Evolutionary conservation across 2,888 invertebrate genomes (phyloP).

Genomic region (Mamestra brassicae): DNA sequence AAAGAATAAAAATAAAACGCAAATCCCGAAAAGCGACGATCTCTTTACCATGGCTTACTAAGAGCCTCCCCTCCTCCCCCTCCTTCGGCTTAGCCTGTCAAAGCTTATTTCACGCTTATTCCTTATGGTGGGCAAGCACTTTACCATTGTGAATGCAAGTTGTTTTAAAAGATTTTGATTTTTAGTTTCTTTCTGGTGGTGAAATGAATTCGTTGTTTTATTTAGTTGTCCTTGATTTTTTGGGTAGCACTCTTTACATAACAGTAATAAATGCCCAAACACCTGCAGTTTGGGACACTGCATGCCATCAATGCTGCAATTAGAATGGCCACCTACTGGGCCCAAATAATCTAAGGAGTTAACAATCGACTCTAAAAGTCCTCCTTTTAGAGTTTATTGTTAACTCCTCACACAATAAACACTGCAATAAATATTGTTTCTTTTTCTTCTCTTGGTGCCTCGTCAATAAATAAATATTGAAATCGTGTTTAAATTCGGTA

Average conservation of each 20-base stretch:
- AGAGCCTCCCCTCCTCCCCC: not conserved
- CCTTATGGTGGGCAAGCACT: slow-evolving; percentile 37
- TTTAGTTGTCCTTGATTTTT: not conserved
- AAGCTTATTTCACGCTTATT: slow-evolving; percentile 50
- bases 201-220: not conserved
- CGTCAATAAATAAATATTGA: too few species aligned
- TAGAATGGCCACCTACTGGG: too few species aligned
- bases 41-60: slow-evolving; percentile 46
- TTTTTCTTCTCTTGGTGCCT: too few species aligned
- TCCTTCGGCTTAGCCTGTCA: slow-evolving; percentile 37
- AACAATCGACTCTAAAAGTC: too few species aligned
- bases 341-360: too few species aligned
- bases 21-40: slow-evolving; percentile 26
- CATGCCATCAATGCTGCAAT: too few species aligned
- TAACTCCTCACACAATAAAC: too few species aligned
- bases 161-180: slow-evolving; percentile 34
- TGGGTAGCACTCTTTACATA: not conserved
- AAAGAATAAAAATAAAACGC: slow-evolving; percentile 25
- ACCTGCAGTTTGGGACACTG: too few species aligned
- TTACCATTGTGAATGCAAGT: slow-evolving; percentile 29
- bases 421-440: too few species aligned
- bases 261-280: too few species aligned
- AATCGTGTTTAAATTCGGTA: too few species aligned
- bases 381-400: too few species aligned
- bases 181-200: not conserved